Conservation (phyloP, 2,797 vertebrate genomes). For the Neostethus bicornis region DNA sequence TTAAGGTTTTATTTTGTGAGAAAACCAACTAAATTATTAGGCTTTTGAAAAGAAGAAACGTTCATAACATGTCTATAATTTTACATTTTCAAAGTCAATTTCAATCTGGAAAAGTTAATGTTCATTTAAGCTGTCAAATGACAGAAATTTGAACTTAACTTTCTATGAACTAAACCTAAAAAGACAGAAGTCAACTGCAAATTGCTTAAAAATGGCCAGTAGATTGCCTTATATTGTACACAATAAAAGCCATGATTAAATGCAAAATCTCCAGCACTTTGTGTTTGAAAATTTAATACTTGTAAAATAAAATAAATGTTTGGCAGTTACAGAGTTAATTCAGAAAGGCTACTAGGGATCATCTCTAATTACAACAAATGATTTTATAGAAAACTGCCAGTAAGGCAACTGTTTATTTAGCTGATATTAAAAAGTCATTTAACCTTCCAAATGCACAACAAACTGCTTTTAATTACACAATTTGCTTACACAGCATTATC, state of each 20-base stretch:
- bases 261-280: background rate
- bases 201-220: background rate
- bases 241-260: conserved; percentile 9
- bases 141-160: background rate
- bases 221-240: conserved; percentile 8
- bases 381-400: conserved; percentile 2
- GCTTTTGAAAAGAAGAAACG: background rate
- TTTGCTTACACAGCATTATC: background rate
- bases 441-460: background rate
- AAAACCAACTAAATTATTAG: background rate
- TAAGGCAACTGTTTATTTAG: conserved; percentile 4
- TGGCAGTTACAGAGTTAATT: conserved; percentile 43
- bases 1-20: background rate
- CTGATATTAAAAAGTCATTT: background rate
- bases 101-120: background rate
- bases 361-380: conserved; percentile 20
- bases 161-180: background rate
- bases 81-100: background rate
- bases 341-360: conserved; percentile 57
- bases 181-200: conserved; percentile 3
- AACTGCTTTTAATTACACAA: background rate
- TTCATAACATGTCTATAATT: background rate
- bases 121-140: background rate
- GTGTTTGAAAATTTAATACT: background rate
- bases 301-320: conserved; percentile 39